A percentile compares a stretch with the other conserved stretches of the same genome.
Conservation (phyloP, 1,140 invertebrate genomes). For the Drosophila lowei region DNA sequence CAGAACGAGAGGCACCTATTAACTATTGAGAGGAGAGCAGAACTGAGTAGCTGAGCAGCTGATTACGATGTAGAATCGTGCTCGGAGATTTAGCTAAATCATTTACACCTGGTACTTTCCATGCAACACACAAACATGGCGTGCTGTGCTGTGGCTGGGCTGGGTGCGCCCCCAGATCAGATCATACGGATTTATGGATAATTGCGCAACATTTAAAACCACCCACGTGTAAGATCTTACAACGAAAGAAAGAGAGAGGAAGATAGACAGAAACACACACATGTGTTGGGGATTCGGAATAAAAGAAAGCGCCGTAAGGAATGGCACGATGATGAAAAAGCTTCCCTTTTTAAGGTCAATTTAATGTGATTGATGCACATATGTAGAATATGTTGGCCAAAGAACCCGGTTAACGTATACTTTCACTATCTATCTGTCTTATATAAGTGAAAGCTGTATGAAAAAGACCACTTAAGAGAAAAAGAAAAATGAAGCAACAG, state of each 20-base stretch:
- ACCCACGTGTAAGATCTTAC: conserved; percentile 21
- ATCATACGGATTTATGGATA: conserved; percentile 9
- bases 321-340: too few species aligned
- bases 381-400: too few species aligned
- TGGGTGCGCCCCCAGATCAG: too few species aligned
- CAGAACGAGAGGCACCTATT: too few species aligned
- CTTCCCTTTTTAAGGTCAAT: conserved; percentile 7
- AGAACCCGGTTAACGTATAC: conserved; percentile 7
- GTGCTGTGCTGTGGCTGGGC: too few species aligned
- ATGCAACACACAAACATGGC: too few species aligned
- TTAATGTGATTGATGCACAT: not conserved
- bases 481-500: not conserved
- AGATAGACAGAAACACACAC: not conserved
- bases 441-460: conserved; percentile 4
- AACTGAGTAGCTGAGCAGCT: conserved; percentile 16
- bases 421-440: conserved; percentile 7
- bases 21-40: too few species aligned
- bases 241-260: not conserved
- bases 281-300: too few species aligned
- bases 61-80: conserved; percentile 10
- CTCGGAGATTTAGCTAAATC: too few species aligned
- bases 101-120: too few species aligned
- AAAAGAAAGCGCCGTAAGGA: too few species aligned
- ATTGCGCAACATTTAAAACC: conserved; percentile 29
- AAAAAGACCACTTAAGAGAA: not conserved